Conservation (phyloP, 2,888 invertebrate genomes). For the Xestia sexstrigata region DNA sequence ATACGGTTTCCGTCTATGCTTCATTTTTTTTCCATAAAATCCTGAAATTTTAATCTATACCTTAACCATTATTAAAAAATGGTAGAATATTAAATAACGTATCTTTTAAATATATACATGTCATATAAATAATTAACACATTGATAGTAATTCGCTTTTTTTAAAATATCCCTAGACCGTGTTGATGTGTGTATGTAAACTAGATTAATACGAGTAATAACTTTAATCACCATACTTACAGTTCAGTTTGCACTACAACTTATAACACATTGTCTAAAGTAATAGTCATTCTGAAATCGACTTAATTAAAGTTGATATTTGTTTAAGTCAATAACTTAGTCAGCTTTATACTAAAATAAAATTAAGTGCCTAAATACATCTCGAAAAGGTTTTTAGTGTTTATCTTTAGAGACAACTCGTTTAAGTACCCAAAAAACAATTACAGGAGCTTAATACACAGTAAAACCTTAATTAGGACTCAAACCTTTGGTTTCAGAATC, state of each 20-base stretch:
- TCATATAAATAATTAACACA: too few species aligned
- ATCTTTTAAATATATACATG: too few species aligned
- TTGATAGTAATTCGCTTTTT: too few species aligned
- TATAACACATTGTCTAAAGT: not conserved
- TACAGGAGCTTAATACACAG: conserved; percentile 18
- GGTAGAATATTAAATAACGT: too few species aligned
- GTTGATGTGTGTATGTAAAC: too few species aligned
- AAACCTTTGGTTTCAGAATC: conserved; percentile 15
- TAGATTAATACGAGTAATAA: too few species aligned
- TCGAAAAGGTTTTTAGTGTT: conserved; percentile 6
- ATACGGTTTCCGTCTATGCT: too few species aligned
- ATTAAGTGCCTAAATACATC: conserved; percentile 4
- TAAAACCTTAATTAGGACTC: conserved; percentile 38
- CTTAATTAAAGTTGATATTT: not conserved
- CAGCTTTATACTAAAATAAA: not conserved
- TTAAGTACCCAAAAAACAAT: conserved; percentile 26
- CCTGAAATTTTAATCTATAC: too few species aligned
- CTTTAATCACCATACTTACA: too few species aligned
- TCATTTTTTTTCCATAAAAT: too few species aligned
- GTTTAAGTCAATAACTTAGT: not conserved
- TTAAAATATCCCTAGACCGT: too few species aligned
- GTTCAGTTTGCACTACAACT: not conserved
- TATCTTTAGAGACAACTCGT: conserved; percentile 8
- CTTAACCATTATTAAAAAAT: too few species aligned
- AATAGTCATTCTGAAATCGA: not conserved